Evolutionary conservation across 1,140 invertebrate species (phyloP), one percentile per base, ranked within the genome.

Genomic region (Bombus pyrosoma): DNA sequence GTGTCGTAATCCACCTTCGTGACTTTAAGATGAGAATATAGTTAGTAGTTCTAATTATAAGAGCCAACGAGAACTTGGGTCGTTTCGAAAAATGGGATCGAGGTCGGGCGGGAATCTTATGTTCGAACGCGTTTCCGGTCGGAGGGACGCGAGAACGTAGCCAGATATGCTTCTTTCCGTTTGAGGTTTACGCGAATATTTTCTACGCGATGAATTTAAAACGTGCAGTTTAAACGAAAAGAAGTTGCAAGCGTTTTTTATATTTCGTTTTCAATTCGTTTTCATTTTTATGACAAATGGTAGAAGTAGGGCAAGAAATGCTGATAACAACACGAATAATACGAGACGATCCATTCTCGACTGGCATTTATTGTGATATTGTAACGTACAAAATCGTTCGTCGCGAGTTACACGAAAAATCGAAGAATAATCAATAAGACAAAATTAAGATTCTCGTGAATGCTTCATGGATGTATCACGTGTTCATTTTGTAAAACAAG

Each of bases 281-380:
- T 34, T 37, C 13, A 37, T 57, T 37, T 34, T 37, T 1, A 18
- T 8, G 39, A 6, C 13, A 22, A 32, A 15, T 22, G 32, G 8
- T 9, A 13, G 3, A 64, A 37, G 10, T 13, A 39, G 10, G 28
- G 59, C 0, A n/a, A 39, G 25, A 32, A 22, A 53, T 22, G 47
- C 5, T 2, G 15, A 53, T 53, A 64, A 62, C 9, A 32, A 15
- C 9, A 43, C 1, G 18, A 73, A 47, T 0, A 43, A 72, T 15
- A 64, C 73, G 85, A 86, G 89, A 91, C 87, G 92, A 91, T 85
- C 90, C 91, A 90, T 73, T 9, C 92, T 91, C 91, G 91, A 86
- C 91, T 86, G 91, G 88, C 91, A 93, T 92, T 93, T 88, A 93
- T 94, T 95, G 94, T 95, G 94, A 95, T 95, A 95, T 91, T 93